Evolutionary conservation across 2,113 vertebrate species (phyloP).

Genomic region (Sphyrna mokarran): DNA sequence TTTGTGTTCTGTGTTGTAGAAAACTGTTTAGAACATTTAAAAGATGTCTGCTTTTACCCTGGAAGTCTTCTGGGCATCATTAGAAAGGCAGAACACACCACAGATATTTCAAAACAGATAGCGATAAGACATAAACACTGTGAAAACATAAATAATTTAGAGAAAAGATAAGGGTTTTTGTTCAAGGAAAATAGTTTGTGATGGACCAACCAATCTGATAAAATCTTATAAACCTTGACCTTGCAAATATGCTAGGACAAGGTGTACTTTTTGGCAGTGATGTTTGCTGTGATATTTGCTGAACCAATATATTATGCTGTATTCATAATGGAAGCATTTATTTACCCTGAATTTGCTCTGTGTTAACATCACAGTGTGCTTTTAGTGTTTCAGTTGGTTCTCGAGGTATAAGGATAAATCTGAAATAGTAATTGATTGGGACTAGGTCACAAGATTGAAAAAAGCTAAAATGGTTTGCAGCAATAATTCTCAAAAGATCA

Average conservation of each 20-base stretch:
- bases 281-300: conserved; percentile 6
- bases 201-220: conserved; percentile 22
- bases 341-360: conserved; percentile 24
- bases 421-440: neutral
- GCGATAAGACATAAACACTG: conserved; percentile 15
- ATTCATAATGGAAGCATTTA: neutral
- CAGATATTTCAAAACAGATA: conserved; percentile 22
- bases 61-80: neutral
- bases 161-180: conserved; percentile 27
- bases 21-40: neutral
- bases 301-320: neutral
- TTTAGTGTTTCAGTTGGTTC: neutral
- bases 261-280: conserved; percentile 36
- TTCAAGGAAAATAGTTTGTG: conserved; percentile 29
- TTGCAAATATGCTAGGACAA: conserved; percentile 24
- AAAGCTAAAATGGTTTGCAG: neutral
- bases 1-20: neutral
- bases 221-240: conserved; percentile 34
- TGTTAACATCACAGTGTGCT: neutral
- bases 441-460: neutral
- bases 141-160: conserved; percentile 37
- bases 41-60: neutral
- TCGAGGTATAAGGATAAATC: neutral
- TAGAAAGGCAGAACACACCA: conserved; percentile 2
- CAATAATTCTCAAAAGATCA: neutral